Conservation (phyloP, 2,113 vertebrate genomes). For the Nymphicus hollandicus region DNA sequence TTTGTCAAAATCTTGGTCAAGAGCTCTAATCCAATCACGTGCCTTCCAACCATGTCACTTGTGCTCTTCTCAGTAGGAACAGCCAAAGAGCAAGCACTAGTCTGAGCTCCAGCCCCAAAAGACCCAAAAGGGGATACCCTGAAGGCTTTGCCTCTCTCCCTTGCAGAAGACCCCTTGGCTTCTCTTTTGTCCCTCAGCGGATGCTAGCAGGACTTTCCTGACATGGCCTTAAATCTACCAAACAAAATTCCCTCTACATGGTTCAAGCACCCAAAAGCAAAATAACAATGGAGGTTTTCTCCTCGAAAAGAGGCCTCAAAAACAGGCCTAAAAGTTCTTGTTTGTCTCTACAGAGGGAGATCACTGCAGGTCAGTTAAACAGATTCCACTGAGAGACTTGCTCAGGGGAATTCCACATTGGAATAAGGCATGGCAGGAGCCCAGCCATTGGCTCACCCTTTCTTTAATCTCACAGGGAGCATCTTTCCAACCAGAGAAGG, state of each 20-base stretch:
- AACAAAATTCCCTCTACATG: background rate
- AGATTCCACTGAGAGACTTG: constrained; percentile 5
- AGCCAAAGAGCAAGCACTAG: background rate
- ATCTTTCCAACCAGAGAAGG: background rate
- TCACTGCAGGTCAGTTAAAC: background rate
- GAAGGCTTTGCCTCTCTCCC: background rate
- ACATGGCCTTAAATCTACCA: background rate
- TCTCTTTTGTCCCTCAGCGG: background rate
- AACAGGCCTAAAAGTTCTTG: background rate
- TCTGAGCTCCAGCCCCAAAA: background rate
- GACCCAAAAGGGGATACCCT: background rate
- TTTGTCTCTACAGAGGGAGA: background rate
- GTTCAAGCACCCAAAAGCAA: background rate
- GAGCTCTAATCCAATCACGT: background rate
- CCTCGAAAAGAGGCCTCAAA: background rate
- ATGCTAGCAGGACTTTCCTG: background rate
- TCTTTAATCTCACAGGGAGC: background rate
- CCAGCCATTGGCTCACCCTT: background rate
- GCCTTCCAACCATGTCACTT: background rate
- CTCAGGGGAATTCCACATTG: background rate
- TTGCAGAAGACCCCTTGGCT: background rate
- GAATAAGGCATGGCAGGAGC: background rate
- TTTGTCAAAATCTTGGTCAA: background rate
- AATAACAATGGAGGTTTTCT: background rate
- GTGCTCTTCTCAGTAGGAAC: background rate